Evolutionary conservation across 2,113 vertebrate species (phyloP).

Genomic region (Atrichornis clamosus): DNA sequence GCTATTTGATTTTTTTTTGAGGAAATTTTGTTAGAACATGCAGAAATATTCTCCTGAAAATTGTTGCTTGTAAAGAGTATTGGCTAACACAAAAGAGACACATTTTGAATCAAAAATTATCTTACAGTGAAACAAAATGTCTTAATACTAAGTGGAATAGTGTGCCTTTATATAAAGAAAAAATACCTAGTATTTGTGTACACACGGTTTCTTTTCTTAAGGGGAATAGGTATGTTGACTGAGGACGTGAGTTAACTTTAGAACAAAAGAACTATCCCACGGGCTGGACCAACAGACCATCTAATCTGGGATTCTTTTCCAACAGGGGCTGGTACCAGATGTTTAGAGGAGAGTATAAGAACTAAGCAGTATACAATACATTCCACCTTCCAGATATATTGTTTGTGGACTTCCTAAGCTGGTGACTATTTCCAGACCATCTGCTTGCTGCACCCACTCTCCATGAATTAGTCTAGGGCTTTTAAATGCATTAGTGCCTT

Average conservation of each 20-base stretch:
- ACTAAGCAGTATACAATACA: neutral
- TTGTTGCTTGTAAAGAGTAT: neutral
- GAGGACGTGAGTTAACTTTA: neutral
- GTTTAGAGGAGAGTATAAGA: neutral
- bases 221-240: neutral
- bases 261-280: neutral
- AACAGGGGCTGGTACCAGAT: neutral
- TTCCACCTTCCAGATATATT: constrained; percentile 9
- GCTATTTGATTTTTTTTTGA: neutral
- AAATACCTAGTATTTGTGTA: neutral
- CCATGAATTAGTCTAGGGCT: constrained; percentile 24
- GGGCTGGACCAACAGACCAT: neutral
- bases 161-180: neutral
- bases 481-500: constrained; percentile 61
- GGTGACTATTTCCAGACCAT: constrained; percentile 54
- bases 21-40: neutral
- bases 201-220: neutral
- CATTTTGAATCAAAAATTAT: neutral
- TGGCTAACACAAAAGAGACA: neutral
- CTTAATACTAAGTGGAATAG: neutral
- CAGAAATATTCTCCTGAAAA: neutral
- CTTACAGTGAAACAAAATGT: neutral
- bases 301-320: neutral
- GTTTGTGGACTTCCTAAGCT: constrained; percentile 33
- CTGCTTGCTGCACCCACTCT: constrained; percentile 26